Evolutionary conservation across 2,888 invertebrate species (phyloP), one percentile per base, ranked within the genome.

Genomic region (Sesamia inferens): DNA sequence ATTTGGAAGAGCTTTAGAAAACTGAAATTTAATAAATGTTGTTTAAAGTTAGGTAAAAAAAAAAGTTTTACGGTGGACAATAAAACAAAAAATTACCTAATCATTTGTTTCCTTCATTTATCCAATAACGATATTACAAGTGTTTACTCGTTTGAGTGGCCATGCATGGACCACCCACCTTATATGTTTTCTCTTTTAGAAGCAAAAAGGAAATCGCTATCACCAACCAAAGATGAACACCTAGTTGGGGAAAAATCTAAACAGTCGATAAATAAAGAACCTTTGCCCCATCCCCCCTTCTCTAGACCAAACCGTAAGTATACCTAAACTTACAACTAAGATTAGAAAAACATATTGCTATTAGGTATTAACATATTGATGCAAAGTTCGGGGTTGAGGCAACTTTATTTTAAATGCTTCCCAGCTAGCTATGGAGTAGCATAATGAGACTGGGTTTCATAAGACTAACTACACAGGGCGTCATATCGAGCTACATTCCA

Each of bases 231-330:
- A 54, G 64, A 70, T 16, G 24, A n/a, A 51, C 31, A 54, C 11
- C 7, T 51, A 58, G 8, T 39, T 64, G 13, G 31, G 6, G 67
- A 70, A 48, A 74, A 51, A 44, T 11, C n/a, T 6, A 79, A 64
- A 72, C 63, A 24, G 14, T 11, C 57, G 2, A 4, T 42, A 54
- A 55, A 48, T 55, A 82, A 61, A 55, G 70, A 70, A 42, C 8
- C 16, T 24, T 10, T 8, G 1, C 8, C 47, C 2, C 31, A 31
- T 42, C 14, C 63, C 54, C 39, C 51, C 8, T 57, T 47, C 19
- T 8, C 31, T 13, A 78, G 79, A 72, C 67, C 61, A 48, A 65
- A 19, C 39, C 59, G 82, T 80, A 69, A 78, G 80, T 70, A 31
- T 10, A 8, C 10, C 0, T 31, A 24, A 13, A 42, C 11, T 47